A percentile compares a stretch with the other conserved stretches of the same genome.
Conservation (phyloP, 2,113 vertebrate species). For the Oncorhynchus clarkii region DNA sequence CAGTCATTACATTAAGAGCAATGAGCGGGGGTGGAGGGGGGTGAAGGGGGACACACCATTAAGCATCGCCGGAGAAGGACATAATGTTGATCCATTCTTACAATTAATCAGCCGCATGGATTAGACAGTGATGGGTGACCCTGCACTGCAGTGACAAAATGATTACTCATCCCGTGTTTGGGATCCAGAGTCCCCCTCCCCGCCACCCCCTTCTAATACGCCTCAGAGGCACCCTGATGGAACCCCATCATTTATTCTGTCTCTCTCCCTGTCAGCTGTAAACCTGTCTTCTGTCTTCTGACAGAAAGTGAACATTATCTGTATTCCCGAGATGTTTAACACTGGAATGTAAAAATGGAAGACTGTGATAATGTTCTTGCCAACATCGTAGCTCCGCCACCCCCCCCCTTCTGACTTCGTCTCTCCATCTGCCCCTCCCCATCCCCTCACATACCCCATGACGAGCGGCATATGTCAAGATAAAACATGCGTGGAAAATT, state of each 20-base stretch:
- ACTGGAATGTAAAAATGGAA: constrained; percentile 85
- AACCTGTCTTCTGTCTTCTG: constrained; percentile 98
- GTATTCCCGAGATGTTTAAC: constrained; percentile 92
- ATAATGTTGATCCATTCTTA: constrained; percentile 35
- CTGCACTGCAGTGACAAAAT: constrained; percentile 97
- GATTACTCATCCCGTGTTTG: constrained; percentile 95
- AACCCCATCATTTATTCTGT: constrained; percentile 98
- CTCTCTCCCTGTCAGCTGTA: constrained; percentile 93
- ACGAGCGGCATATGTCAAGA: constrained; percentile 60
- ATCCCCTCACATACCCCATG: constrained; percentile 29
- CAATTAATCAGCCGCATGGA: constrained; percentile 97
- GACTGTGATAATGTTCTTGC: constrained; percentile 86
- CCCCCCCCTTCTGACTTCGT: background rate
- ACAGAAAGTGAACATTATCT: constrained; percentile 96
- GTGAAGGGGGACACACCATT: constrained; percentile 12
- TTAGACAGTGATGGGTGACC: constrained; percentile 98
- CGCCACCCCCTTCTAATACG: constrained; percentile 81
- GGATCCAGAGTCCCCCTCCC: constrained; percentile 80
- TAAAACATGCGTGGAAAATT: constrained; percentile 63
- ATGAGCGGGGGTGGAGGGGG: constrained; percentile 77
- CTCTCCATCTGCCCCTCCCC: background rate
- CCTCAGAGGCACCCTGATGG: constrained; percentile 93
- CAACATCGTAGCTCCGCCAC: constrained; percentile 47
- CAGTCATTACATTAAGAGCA: constrained; percentile 94
- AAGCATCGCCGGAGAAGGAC: constrained; percentile 23